Evolutionary conservation across 2,888 invertebrate species (phyloP).

Genomic region (Phortica okadai): DNA sequence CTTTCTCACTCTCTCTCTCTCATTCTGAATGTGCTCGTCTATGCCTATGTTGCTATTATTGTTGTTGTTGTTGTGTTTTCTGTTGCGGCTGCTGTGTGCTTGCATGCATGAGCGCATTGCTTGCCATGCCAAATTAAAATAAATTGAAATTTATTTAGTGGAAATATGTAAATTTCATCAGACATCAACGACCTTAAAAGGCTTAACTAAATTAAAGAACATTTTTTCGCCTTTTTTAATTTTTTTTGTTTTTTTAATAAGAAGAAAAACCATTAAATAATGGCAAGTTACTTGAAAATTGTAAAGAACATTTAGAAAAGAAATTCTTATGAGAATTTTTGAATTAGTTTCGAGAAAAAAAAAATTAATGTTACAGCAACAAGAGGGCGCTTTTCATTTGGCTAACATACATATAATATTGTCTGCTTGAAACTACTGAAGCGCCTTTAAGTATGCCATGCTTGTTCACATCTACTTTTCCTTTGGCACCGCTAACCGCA

Average conservation of each 20-base stretch:
- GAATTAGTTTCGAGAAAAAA: background rate
- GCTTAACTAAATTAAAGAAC: too few relatives aligned
- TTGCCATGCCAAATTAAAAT: slow-evolving; percentile 38
- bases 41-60: background rate
- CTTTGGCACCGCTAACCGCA: background rate
- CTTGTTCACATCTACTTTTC: background rate
- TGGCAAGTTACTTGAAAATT: background rate
- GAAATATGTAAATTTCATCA: slow-evolving; percentile 34
- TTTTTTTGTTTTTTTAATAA: background rate
- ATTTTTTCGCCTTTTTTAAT: too few relatives aligned
- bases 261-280: background rate
- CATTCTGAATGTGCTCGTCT: background rate
- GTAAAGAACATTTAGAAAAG: background rate
- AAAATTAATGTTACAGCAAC: background rate
- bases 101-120: slow-evolving; percentile 2
- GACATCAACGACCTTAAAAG: background rate
- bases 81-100: background rate
- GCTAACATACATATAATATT: background rate
- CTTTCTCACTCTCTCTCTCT: too few relatives aligned
- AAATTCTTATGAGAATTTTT: background rate
- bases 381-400: slow-evolving; percentile 6
- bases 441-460: slow-evolving; percentile 12
- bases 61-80: slow-evolving; percentile 20
- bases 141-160: slow-evolving; percentile 55
- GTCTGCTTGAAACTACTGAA: slow-evolving; percentile 3